These are phyloP conservation scores for Siniperca knerii DNA, from an alignment of 2,113 vertebrate species.

Conservation along the genomic window DNA sequence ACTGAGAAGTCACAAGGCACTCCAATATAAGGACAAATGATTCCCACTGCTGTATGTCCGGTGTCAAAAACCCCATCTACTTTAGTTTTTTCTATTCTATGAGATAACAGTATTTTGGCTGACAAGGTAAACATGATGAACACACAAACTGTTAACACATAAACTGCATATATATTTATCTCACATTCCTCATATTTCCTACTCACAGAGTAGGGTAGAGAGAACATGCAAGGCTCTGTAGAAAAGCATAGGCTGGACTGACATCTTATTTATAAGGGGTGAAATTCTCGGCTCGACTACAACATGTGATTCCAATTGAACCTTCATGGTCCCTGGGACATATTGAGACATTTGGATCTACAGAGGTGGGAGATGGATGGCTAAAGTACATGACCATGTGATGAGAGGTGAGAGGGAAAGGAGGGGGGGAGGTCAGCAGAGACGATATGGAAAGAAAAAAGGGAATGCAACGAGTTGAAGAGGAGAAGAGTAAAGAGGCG, in stretches of 20 bases:
- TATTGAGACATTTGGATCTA: conserved; percentile 77
- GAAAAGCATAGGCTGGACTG: conserved; percentile 47
- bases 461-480: conserved; percentile 42
- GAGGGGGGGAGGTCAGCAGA: conserved; percentile 16
- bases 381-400: conserved; percentile 80
- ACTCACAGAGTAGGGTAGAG: conserved; percentile 5
- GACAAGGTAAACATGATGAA: conserved; percentile 12
- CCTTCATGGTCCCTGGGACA: conserved; percentile 76
- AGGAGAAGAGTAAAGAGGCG: conserved; percentile 21
- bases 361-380: conserved; percentile 80
- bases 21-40: conserved; percentile 62
- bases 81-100: neutral
- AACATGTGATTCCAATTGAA: conserved; percentile 86
- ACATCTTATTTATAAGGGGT: conserved; percentile 80
- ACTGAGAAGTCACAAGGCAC: conserved; percentile 48
- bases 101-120: conserved; percentile 14
- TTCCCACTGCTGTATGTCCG: conserved; percentile 29
- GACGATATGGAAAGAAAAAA: conserved; percentile 41
- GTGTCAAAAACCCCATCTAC: conserved; percentile 37
- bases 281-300: conserved; percentile 67
- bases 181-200: conserved; percentile 23
- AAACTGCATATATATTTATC: conserved; percentile 7
- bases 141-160: conserved; percentile 32
- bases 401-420: conserved; percentile 61
- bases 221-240: conserved; percentile 4